Conservation (phyloP, 2,888 invertebrate genomes). For the Chironomus riparius region DNA sequence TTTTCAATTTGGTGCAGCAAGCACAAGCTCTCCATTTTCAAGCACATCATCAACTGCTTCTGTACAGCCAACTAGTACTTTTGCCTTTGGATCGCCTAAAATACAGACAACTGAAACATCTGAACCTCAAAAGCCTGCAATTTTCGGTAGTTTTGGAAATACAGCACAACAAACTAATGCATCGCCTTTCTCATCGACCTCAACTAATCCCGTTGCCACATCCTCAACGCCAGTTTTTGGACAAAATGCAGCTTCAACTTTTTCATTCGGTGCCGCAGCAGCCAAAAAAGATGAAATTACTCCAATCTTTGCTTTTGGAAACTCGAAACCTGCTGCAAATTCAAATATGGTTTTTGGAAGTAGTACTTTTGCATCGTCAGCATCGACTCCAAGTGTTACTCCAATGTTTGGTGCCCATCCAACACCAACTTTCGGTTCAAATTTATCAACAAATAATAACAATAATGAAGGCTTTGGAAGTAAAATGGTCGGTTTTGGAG, state of each 20-base stretch:
- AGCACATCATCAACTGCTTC: not conserved
- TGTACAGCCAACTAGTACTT: not conserved
- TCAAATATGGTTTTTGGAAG: slow-evolving; percentile 27
- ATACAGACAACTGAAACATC: not conserved
- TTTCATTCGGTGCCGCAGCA: not conserved
- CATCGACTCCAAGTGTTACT: slow-evolving; percentile 28
- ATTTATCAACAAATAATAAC: slow-evolving; percentile 6
- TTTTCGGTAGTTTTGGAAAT: too few relatives aligned
- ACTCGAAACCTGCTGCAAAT: slow-evolving; percentile 29
- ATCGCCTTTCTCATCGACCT: too few relatives aligned
- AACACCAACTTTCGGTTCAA: slow-evolving; percentile 29
- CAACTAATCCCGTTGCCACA: too few relatives aligned
- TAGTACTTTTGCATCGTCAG: not conserved
- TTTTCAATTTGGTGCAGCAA: not conserved
- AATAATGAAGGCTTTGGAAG: slow-evolving; percentile 19
- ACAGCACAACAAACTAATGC: too few relatives aligned
- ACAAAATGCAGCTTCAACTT: not conserved
- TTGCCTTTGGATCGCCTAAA: not conserved
- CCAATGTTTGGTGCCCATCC: slow-evolving; percentile 29
- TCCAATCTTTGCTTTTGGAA: slow-evolving; percentile 26
- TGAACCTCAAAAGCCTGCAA: too few relatives aligned
- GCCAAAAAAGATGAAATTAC: not conserved
- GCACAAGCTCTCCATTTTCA: not conserved
- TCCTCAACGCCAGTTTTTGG: not conserved
- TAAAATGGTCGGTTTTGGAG: slow-evolving; percentile 30